Evolutionary conservation across 1,140 invertebrate species (phyloP), one percentile per base, ranked within the genome.

Genomic region (Phymastichus coffea): DNA sequence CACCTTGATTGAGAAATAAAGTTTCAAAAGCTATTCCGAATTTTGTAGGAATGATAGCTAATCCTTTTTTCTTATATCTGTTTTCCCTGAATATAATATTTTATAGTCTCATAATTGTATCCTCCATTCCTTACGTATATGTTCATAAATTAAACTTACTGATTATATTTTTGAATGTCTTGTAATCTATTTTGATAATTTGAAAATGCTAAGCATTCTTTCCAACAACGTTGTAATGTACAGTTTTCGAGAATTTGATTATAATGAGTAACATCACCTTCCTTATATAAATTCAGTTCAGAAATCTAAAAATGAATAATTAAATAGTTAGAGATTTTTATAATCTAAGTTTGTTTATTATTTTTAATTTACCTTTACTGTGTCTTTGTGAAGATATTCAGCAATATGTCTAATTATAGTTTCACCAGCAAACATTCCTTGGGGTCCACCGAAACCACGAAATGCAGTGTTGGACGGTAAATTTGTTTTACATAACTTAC

Each of bases 391-490:
- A 10, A 93, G 74, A 65, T 83, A 84, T 48, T 84, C 81, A 3
- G 93, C 91, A 20, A 95, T 82, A 64, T 91, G 85, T 49, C 87
- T 78, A 22, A 93, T 82, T 37, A 93, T 87, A 62, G 82, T 86
- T 79, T 95, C 93, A 1, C 82, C 86, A 1, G 86, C 82, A 70
- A 92, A 88, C 91, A 94, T 94, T 28, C 88, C 92, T 77, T 95
- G 93, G 0, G 93, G 93, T 0, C 87, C 91, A 10, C 93, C 92
- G 72, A 94, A 95, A 14, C 92, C 93, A 58, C 93, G 79, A 69
- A 94, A 95, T 2, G 93, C 93, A 0, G 93, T 95, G 68, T 94
- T 94, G 1, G 92, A 92, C 0, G 90, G 86, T 17, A 94, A 72
- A 80, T 95, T 94, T 0, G 93, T 95, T 75, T 85, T 89, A 70